These are phyloP conservation scores for Stratiomys singularior DNA, from an alignment of 2,888 invertebrate genomes.

Conservation along the genomic window DNA sequence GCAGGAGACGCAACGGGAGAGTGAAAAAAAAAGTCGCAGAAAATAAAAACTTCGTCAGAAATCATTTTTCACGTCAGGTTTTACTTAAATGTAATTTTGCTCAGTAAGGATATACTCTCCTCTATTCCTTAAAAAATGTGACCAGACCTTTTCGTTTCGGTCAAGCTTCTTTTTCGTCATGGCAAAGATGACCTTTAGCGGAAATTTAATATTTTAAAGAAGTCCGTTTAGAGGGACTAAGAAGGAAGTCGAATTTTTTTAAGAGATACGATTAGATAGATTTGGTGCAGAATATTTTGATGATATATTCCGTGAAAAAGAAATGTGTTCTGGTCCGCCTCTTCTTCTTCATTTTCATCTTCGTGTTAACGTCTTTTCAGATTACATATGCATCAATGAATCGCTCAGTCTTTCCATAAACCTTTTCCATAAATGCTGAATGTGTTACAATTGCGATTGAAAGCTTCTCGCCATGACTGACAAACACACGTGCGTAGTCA, in stretches of 20 bases:
- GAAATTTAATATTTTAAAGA: conserved; percentile 42
- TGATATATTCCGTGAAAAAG: no score
- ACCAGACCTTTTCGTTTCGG: conserved; percentile 21
- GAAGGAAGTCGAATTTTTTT: not conserved
- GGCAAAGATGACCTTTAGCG: not conserved
- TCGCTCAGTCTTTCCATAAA: no score
- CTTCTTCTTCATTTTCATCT: no score
- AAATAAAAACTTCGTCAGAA: conserved; percentile 24
- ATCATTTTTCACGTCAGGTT: conserved; percentile 21
- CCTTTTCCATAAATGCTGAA: no score
- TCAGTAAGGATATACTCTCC: not conserved
- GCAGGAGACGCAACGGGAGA: not conserved
- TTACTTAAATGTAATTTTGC: not conserved
- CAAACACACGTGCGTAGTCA: no score
- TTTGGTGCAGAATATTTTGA: no score
- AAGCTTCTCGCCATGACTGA: no score
- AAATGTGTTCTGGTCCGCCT: no score
- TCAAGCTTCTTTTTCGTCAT: not conserved
- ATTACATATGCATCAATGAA: no score
- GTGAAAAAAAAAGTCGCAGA: not conserved
- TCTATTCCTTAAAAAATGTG: not conserved
- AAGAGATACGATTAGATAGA: no score
- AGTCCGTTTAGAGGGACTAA: not conserved
- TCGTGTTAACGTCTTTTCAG: no score
- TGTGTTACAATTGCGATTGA: no score